Percentiles rank a stretch among this genome's conserved stretches.
These are phyloP conservation scores for Drosophila nasuta DNA, from an alignment of 1,140 invertebrate species.

Conservation along the genomic window DNA sequence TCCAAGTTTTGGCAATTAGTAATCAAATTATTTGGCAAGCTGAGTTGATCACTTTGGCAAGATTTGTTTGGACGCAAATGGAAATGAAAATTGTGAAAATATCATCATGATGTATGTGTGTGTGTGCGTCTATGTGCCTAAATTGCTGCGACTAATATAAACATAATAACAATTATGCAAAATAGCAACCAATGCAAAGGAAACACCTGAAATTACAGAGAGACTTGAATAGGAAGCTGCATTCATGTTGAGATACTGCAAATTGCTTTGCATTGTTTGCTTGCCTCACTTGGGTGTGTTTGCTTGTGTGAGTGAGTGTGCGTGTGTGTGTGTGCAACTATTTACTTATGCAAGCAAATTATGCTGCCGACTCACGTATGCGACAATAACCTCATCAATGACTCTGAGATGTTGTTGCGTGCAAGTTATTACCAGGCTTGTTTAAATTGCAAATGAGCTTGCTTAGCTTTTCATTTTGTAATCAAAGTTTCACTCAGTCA, in stretches of 20 bases:
- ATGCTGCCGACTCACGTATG: slow-evolving; percentile 44
- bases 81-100: slow-evolving; percentile 42
- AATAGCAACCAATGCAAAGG: slow-evolving; percentile 41
- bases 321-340: slow-evolving; percentile 44
- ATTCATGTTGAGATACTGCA: slow-evolving; percentile 35
- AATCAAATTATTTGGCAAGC: slow-evolving; percentile 28
- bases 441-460: slow-evolving; percentile 57
- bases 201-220: slow-evolving; percentile 59
- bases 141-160: slow-evolving; percentile 64
- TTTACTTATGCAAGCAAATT: slow-evolving; percentile 55
- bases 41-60: slow-evolving; percentile 1
- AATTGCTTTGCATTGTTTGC: slow-evolving; percentile 72
- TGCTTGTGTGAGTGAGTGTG: slow-evolving; percentile 30
- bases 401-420: slow-evolving; percentile 11
- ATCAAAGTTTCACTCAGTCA: slow-evolving; percentile 49
- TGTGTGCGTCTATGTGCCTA: slow-evolving; percentile 14
- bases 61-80: background rate
- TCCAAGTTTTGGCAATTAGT: slow-evolving; percentile 29
- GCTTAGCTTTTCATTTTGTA: slow-evolving; percentile 45
- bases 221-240: background rate
- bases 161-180: slow-evolving; percentile 79
- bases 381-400: slow-evolving; percentile 71
- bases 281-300: slow-evolving; percentile 28
- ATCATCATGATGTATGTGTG: slow-evolving; percentile 29
- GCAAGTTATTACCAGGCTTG: slow-evolving; percentile 41